These are phyloP conservation scores for Agapetus fuscipes DNA, from an alignment of 2,888 invertebrate genomes.

Conservation along the genomic window DNA sequence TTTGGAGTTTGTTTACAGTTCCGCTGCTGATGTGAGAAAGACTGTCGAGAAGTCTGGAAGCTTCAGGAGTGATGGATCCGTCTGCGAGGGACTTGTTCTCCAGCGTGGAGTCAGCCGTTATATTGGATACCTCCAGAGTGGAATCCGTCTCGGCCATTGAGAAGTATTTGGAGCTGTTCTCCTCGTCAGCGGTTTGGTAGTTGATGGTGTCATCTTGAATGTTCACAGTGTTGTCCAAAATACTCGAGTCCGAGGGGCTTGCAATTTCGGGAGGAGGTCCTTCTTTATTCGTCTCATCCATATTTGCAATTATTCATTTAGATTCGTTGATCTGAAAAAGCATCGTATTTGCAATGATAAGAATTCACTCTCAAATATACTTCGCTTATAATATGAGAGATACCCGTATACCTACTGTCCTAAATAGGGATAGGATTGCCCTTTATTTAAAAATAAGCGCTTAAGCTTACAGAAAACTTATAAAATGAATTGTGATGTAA, in stretches of 20 bases:
- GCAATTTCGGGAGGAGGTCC: slow-evolving; percentile 1
- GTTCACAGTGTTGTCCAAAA: slow-evolving; percentile 7
- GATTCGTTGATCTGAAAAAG: no score
- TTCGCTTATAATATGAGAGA: no score
- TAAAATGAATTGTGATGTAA: no score
- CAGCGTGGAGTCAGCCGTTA: slow-evolving; percentile 7
- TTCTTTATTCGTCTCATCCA: slow-evolving; percentile 12
- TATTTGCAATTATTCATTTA: no score
- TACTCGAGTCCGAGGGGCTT: slow-evolving; percentile 7
- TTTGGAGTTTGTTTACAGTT: slow-evolving; percentile 34
- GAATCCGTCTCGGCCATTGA: slow-evolving; percentile 40
- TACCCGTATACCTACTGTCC: no score
- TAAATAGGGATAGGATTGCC: no score
- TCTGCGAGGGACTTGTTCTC: slow-evolving; percentile 6
- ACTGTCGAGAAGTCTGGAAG: slow-evolving; percentile 3
- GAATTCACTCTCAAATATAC: no score
- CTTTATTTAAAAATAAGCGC: no score
- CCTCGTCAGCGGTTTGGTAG: slow-evolving; percentile 39
- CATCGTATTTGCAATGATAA: no score
- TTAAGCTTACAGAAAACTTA: no score
- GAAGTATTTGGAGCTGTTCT: slow-evolving; percentile 35
- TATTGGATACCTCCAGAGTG: slow-evolving; percentile 11
- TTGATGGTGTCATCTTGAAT: slow-evolving; percentile 16
- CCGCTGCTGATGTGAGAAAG: slow-evolving; percentile 23
- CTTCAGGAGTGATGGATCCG: no score